phyloP scores from a whole-genome alignment of 2,797 vertebrate genomes.

The Amblyopsis hoosieri region DNA sequence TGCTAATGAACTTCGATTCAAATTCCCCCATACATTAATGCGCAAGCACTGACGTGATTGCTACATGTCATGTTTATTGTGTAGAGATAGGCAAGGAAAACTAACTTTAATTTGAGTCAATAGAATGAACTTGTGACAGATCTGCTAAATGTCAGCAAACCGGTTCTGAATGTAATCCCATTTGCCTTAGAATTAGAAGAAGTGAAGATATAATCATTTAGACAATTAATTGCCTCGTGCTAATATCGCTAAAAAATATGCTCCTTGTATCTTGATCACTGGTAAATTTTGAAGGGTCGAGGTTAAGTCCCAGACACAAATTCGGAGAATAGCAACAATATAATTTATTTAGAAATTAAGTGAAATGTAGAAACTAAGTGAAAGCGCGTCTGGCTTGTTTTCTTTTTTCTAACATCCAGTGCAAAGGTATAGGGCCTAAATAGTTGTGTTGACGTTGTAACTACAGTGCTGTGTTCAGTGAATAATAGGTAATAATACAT shows the following conservation, averaged over 20 bases:
- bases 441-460: too few relatives aligned
- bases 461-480: too few relatives aligned
- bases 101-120: slow-evolving; percentile 80
- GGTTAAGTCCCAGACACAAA: slow-evolving; percentile 70
- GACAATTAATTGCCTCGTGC: slow-evolving; percentile 78
- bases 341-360: too few relatives aligned
- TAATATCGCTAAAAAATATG: slow-evolving; percentile 74
- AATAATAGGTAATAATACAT: too few relatives aligned
- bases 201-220: slow-evolving; percentile 79
- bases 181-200: slow-evolving; percentile 83
- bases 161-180: slow-evolving; percentile 81
- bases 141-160: slow-evolving; percentile 87
- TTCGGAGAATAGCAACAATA: slow-evolving; percentile 64
- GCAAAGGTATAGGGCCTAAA: too few relatives aligned
- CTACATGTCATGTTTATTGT: slow-evolving; percentile 71
- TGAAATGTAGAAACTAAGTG: too few relatives aligned
- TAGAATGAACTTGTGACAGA: slow-evolving; percentile 75
- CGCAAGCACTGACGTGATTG: slow-evolving; percentile 63
- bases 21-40: slow-evolving; percentile 65
- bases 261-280: slow-evolving; percentile 67
- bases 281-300: slow-evolving; percentile 57
- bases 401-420: too few relatives aligned
- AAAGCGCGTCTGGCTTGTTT: too few relatives aligned
- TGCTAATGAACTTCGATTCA: slow-evolving; percentile 59
- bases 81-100: slow-evolving; percentile 69